phyloP scores from a whole-genome alignment of 2,888 invertebrate species.

The Eristalis arbustorum region DNA sequence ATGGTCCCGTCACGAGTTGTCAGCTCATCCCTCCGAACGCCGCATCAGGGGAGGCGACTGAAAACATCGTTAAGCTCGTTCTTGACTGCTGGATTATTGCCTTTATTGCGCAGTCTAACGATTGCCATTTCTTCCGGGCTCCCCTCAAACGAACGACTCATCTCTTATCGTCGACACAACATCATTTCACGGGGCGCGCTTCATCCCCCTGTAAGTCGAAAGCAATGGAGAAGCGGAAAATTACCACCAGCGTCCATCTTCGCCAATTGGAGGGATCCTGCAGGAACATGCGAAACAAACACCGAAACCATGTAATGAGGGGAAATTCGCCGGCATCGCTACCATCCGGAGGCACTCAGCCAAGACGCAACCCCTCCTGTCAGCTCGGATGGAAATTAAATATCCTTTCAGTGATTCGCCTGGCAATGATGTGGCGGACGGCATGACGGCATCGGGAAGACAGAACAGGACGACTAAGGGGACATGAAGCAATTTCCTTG shows the following conservation, averaged over 20 bases:
- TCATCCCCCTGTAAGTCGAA: neutral
- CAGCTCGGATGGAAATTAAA: constrained; percentile 32
- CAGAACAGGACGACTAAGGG: constrained; percentile 13
- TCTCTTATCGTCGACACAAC: neutral
- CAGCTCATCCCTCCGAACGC: neutral
- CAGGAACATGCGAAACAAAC: neutral
- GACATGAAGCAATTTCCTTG: constrained; percentile 23
- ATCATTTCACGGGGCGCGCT: neutral
- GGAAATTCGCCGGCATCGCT: constrained; percentile 2
- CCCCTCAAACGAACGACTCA: neutral
- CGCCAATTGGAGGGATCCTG: neutral
- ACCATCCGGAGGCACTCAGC: constrained; percentile 3
- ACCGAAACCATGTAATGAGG: neutral
- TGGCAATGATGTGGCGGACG: too few species aligned
- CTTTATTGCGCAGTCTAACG: constrained; percentile 6
- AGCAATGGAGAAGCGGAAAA: constrained; percentile 1
- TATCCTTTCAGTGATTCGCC: constrained; percentile 6
- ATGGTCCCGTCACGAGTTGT: neutral
- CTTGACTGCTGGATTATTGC: constrained; percentile 5
- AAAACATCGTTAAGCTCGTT: neutral
- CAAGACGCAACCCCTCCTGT: neutral
- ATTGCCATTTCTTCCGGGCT: neutral
- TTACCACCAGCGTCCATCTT: constrained; percentile 1
- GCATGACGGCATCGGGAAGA: neutral
- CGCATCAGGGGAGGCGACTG: neutral